Evolutionary conservation across 2,888 invertebrate genomes (phyloP).

Genomic region (Metalampra italica): DNA sequence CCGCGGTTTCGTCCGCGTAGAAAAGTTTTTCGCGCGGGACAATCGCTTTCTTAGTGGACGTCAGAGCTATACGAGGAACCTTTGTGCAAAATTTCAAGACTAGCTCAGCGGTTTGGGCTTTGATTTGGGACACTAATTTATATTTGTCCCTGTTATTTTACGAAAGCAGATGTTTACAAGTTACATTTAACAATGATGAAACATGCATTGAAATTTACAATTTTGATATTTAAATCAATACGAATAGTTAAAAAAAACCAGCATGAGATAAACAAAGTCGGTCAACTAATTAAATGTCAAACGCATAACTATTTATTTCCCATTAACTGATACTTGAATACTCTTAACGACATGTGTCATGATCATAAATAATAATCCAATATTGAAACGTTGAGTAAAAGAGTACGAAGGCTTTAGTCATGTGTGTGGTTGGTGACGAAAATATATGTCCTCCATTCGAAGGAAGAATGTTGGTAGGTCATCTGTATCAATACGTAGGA

Average conservation of each 20-base stretch:
- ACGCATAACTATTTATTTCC: not conserved
- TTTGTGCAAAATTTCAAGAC: no score
- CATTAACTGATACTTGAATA: not conserved
- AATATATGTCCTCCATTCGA: constrained; percentile 41
- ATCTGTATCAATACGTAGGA: constrained; percentile 58
- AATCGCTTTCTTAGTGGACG: no score
- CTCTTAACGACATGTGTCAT: constrained; percentile 1
- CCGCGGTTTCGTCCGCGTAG: no score
- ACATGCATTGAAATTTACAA: not conserved
- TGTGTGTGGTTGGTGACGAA: constrained; percentile 36
- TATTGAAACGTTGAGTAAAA: constrained; percentile 6
- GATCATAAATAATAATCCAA: constrained; percentile 1
- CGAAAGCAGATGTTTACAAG: no score
- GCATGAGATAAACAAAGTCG: constrained; percentile 4
- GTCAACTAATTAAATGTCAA: constrained; percentile 1
- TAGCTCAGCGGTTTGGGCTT: no score
- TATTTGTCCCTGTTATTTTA: no score
- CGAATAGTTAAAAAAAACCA: not conserved
- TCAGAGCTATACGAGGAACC: no score
- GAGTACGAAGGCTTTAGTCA: constrained; percentile 24
- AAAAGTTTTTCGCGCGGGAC: no score
- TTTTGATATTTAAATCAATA: not conserved
- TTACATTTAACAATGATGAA: not conserved
- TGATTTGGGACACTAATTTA: no score
- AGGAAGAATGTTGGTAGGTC: constrained; percentile 50